Evolutionary conservation across 2,888 invertebrate genomes (phyloP).

Genomic region (Lithophane semibrunnea): DNA sequence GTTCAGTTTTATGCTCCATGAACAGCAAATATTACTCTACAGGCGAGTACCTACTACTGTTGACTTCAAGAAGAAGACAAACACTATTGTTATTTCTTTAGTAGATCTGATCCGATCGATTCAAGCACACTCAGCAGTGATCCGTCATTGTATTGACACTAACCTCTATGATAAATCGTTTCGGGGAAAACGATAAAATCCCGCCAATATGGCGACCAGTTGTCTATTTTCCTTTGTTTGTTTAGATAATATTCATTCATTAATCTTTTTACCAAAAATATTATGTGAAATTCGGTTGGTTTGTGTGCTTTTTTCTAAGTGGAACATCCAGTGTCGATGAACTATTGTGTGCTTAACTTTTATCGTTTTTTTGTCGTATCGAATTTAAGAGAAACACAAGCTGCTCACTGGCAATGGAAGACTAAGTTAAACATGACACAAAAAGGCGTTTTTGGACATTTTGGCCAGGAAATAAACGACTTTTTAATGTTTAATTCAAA

Average conservation of each 20-base stretch:
- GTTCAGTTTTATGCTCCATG: conserved; percentile 41
- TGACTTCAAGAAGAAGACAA: not conserved
- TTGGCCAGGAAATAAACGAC: not conserved
- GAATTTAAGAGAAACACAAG: not conserved
- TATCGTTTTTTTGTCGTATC: conserved; percentile 1
- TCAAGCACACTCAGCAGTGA: conserved; percentile 37
- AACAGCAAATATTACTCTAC: conserved; percentile 6
- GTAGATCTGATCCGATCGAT: conserved; percentile 40
- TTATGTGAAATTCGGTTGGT: conserved; percentile 5
- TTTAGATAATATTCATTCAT: conserved; percentile 43
- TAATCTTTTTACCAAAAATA: conserved; percentile 49
- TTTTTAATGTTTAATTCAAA: not conserved
- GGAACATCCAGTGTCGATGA: conserved; percentile 10
- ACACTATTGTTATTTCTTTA: conserved; percentile 6
- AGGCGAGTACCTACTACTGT: not conserved
- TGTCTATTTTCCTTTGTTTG: conserved; percentile 55
- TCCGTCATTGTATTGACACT: conserved; percentile 59
- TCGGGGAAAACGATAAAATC: conserved; percentile 59
- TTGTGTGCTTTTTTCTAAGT: conserved; percentile 7
- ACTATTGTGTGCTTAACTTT: not conserved
- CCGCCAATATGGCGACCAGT: conserved; percentile 53
- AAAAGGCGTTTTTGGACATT: not conserved
- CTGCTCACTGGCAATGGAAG: no score
- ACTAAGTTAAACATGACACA: not conserved
- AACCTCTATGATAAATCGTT: conserved; percentile 61